These are phyloP conservation scores for Antheraea assamensis DNA, from an alignment of 2,888 invertebrate species.

Conservation along the genomic window DNA sequence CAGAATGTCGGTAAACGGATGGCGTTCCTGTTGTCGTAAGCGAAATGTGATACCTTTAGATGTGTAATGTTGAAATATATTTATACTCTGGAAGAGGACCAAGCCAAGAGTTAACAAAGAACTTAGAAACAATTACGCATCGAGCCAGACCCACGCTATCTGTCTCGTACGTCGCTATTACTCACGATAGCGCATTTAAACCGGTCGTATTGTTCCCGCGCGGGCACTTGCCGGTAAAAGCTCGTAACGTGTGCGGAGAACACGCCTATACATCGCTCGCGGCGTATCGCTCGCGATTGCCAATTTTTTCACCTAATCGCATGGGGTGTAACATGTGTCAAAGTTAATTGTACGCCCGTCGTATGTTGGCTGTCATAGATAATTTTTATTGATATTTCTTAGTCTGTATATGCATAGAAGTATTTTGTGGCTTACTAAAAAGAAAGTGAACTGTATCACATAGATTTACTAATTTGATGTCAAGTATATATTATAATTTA, in stretches of 20 bases:
- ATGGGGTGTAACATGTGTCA: slow-evolving; percentile 16
- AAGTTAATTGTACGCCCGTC: slow-evolving; percentile 14
- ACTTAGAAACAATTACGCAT: slow-evolving; percentile 49
- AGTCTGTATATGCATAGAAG: background rate
- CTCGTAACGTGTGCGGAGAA: slow-evolving; percentile 33
- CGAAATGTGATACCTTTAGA: background rate
- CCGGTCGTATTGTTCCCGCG: slow-evolving; percentile 32
- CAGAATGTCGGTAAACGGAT: background rate
- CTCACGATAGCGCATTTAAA: slow-evolving; percentile 27
- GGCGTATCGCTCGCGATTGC: slow-evolving; percentile 30
- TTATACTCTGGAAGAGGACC: slow-evolving; percentile 3
- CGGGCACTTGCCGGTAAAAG: slow-evolving; percentile 37
- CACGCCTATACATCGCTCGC: slow-evolving; percentile 37
- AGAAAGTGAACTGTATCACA: background rate
- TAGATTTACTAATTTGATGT: background rate
- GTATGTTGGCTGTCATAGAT: background rate
- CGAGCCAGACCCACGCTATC: slow-evolving; percentile 35
- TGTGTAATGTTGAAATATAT: background rate
- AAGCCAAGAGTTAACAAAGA: slow-evolving; percentile 22
- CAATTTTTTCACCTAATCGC: slow-evolving; percentile 43
- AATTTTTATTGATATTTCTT: slow-evolving; percentile 1
- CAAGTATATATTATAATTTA: background rate
- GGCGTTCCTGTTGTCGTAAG: background rate
- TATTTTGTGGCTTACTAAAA: background rate
- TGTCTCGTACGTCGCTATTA: slow-evolving; percentile 38